These are phyloP conservation scores for Erethizon dorsatum DNA, from an alignment of 2,797 vertebrate genomes.

Conservation along the genomic window DNA sequence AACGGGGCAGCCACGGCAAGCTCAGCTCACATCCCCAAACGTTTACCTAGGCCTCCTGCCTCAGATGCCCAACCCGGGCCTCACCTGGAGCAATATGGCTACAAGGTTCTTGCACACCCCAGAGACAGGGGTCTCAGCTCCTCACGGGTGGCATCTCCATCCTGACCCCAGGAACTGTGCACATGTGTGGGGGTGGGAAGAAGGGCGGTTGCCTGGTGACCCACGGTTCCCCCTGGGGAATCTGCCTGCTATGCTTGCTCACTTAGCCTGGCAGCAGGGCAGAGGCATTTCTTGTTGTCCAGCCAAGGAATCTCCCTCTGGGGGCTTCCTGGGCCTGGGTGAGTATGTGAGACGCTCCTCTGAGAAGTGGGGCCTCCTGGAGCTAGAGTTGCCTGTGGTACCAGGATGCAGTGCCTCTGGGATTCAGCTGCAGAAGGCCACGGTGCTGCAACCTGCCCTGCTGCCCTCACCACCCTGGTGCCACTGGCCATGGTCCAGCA, in stretches of 20 bases:
- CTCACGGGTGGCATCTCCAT: neutral
- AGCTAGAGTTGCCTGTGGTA: neutral
- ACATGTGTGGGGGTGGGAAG: rapidly evolving
- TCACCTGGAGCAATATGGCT: neutral
- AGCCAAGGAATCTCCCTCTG: neutral
- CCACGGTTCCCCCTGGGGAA: neutral
- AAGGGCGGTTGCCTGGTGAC: neutral
- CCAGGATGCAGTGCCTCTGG: rapidly evolving
- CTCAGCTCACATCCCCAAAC: neutral
- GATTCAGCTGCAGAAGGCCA: neutral
- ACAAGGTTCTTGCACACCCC: neutral
- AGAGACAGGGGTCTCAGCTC: neutral
- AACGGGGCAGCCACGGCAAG: neutral
- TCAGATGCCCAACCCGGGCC: neutral
- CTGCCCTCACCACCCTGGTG: neutral
- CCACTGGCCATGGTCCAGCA: rapidly evolving
- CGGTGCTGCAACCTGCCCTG: neutral
- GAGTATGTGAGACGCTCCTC: neutral
- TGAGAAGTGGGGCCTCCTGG: neutral
- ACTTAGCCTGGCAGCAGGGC: neutral
- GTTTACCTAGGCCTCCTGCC: neutral
- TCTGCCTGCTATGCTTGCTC: neutral
- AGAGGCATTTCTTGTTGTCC: neutral
- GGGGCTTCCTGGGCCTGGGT: neutral
- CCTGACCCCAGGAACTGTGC: too few species aligned